Conservation (phyloP, 1,140 invertebrate species). For the Cydia strobilella region DNA sequence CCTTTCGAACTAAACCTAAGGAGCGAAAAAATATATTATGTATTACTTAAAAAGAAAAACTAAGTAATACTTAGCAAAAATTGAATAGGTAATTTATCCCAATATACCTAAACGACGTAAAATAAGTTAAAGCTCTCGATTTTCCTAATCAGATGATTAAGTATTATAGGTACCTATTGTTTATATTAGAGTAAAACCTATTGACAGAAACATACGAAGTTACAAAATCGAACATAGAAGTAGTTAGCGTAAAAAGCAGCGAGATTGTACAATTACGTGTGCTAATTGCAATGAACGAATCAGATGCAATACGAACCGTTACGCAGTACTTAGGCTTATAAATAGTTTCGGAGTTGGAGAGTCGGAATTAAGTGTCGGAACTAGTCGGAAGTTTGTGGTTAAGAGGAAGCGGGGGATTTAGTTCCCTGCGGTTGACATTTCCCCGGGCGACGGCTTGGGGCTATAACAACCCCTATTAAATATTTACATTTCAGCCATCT, state of each 20-base stretch:
- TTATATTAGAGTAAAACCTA: no score
- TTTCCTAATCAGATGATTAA: no score
- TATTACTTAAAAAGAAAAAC: no score
- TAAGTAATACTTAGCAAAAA: no score
- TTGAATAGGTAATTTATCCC: no score
- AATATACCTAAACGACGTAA: no score
- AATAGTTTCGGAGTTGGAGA: conserved; percentile 10
- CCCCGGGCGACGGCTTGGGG: neutral
- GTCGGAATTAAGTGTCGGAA: neutral
- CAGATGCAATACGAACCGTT: conserved; percentile 5
- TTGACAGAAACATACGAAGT: no score
- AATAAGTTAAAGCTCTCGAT: no score
- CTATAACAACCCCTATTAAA: neutral
- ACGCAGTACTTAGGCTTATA: neutral
- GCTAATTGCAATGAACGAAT: conserved; percentile 11
- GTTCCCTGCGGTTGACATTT: neutral
- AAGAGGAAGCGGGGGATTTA: conserved; percentile 4
- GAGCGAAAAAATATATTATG: no score
- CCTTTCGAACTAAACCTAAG: no score
- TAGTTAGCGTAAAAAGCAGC: neutral
- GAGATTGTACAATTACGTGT: neutral
- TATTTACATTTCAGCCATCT: neutral
- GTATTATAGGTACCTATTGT: no score
- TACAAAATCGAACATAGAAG: no score
- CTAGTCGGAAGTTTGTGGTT: conserved; percentile 25